Evolutionary conservation across 2,113 vertebrate genomes (phyloP).

Genomic region (Acrocephalus arundinaceus): DNA sequence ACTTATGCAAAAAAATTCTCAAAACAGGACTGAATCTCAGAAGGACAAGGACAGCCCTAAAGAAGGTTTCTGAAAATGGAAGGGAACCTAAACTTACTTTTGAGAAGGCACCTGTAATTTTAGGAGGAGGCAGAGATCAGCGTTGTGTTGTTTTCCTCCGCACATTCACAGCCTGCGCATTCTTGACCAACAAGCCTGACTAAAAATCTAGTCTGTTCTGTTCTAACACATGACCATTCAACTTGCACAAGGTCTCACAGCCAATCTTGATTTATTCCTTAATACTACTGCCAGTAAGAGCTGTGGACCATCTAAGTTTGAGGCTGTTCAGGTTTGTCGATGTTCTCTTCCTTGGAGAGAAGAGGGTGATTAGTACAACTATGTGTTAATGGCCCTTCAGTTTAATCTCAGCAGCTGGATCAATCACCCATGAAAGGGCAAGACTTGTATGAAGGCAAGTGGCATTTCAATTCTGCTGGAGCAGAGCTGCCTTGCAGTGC

Average conservation of each 20-base stretch:
- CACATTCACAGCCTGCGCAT: not conserved
- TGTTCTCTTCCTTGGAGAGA: not conserved
- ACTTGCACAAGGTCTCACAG: not conserved
- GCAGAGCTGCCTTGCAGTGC: not conserved
- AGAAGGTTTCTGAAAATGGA: not conserved
- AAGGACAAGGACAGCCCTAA: not conserved
- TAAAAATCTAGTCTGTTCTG: not conserved
- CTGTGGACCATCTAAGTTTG: not conserved
- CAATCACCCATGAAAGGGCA: not conserved
- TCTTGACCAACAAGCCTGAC: not conserved
- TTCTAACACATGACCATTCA: not conserved
- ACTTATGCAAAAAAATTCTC: not conserved
- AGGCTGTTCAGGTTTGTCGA: not conserved
- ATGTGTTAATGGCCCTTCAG: not conserved
- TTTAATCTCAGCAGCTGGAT: not conserved
- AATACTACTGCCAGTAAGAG: not conserved
- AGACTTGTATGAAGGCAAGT: not conserved
- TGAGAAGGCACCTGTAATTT: not conserved
- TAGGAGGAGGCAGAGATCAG: not conserved
- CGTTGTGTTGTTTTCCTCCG: rapidly evolving
- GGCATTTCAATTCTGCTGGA: not conserved
- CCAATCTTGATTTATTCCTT: not conserved
- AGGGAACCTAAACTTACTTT: not conserved
- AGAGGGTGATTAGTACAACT: not conserved
- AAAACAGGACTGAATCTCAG: not conserved